Percentiles rank a stretch among this genome's conserved stretches.
phyloP scores from a whole-genome alignment of 2,888 invertebrate genomes.

The Philonicus albiceps region DNA sequence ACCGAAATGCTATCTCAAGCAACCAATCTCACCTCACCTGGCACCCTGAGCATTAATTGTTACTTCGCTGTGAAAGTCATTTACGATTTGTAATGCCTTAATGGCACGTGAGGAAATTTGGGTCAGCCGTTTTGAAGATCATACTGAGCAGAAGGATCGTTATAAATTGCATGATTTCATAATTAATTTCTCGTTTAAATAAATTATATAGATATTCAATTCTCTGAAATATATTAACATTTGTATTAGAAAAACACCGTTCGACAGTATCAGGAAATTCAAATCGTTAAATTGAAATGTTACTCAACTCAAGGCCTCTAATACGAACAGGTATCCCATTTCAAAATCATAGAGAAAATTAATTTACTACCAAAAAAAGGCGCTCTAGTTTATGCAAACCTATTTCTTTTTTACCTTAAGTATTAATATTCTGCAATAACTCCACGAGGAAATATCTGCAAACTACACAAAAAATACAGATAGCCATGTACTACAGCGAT shows the following conservation, averaged over 20 bases:
- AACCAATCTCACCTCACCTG: not conserved
- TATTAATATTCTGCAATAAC: not conserved
- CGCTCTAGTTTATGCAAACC: not conserved
- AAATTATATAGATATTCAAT: not conserved
- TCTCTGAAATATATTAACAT: not conserved
- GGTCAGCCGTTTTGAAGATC: not conserved
- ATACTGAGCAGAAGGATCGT: not conserved
- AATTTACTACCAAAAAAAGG: not conserved
- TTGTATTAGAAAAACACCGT: not conserved
- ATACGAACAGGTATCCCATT: not conserved
- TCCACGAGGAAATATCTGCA: not conserved
- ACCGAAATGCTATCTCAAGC: not conserved
- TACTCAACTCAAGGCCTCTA: not conserved
- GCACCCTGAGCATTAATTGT: not conserved
- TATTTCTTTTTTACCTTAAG: not conserved
- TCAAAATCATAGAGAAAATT: not conserved
- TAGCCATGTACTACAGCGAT: not conserved
- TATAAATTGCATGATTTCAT: not conserved
- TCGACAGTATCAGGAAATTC: not conserved
- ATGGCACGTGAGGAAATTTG: not conserved
- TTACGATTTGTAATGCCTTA: not conserved
- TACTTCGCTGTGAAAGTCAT: not conserved
- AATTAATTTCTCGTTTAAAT: not conserved
- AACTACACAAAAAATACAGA: not conserved
- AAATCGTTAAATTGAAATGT: not conserved